Evolutionary conservation across 2,888 invertebrate species (phyloP), one percentile per base, ranked within the genome.

Genomic region (Coenonympha arcania): DNA sequence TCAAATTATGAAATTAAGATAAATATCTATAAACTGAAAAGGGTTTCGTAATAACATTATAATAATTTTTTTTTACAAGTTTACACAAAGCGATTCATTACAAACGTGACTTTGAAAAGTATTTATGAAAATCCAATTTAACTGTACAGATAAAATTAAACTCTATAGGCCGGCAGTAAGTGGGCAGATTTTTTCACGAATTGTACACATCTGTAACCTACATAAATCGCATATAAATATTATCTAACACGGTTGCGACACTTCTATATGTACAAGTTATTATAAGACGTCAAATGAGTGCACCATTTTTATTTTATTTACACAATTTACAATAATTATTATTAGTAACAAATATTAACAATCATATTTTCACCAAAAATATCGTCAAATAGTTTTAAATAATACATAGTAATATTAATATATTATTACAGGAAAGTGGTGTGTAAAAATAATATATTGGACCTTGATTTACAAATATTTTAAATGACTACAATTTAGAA

Each of bases 261-360:
- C 34, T 39, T 52, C 42, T 59, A 46, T 57, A 60, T 60, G 50
- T 56, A 51, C 71, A 73, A 69, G 62, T 70, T 42, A 8, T n/a
- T 34, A 71, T 61, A 64, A 66, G 69, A 74, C 64, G 63, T 70
- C 76, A 68, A 71, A 55, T 71, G 64, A 68, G 84, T 83, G 84
- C 84, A 82, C 81, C 82, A 79, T 76, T 58, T 64, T 68, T 73
- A 52, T 65, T 61, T 50, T 83, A 83, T 85, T 72, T 85, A 86
- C 84, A 86, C 66, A 70, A 79, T 85, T 58, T 84, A 85, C 84
- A 86, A 65, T 65, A 86, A 65, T 65, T 74, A 74, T 62, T 28
- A 46, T 54, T 6, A 41, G 80, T 83, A 81, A 79, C 75, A 77
- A 73, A 62, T 79, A 79, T 78, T 76, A 84, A 83, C 83, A 83